Base-by-base conservation (phyloP, 2,797 vertebrate species). In the Hoplostethus atlanticus region DNA sequence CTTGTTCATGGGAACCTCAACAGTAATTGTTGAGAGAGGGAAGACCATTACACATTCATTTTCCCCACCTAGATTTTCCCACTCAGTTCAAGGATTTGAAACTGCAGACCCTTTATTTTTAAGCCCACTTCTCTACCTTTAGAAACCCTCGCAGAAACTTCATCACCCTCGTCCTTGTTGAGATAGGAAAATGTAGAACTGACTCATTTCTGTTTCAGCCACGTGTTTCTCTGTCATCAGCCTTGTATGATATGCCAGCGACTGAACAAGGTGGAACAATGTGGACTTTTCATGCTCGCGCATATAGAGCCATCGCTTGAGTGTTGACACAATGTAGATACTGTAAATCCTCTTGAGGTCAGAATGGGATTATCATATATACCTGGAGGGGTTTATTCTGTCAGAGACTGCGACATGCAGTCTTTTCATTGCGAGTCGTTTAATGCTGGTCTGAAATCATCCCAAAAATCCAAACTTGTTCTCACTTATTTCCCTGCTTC, bases 241-340 rank as follows among this genome's bases (percentile, higher is more conserved):
- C 79, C 71, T 21, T 7, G 70, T 57, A 62, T 73, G 66, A 67
- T 53, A 76, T 76, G 76, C 68, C 66, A 2, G 31, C 5, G 73
- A 64, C 60, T 54, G 82, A 83, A 78, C 73, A 16, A 42, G 79
- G 63, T 63, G 75, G 70, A 55, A 76, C 73, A 3, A 44, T 86
- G 89, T 89, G 91, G 85, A 84, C 80, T 81, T 58, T 84, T 77
- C 80, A 74, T 87, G 87, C 80, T 80, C 74, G 46, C 81, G 82
- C 84, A 68, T 84, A 86, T 65, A 70, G 84, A 85, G 85, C 78
- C 59, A 31, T 64, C 74, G 64, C 55, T 36, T 52, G 36, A 0
- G 54, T 84, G 88, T 81, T 87, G 84, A 86, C 84, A 80, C 77
- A 70, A 74, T 54, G 79, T 81, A 67, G 50, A 87, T 89, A 28